phyloP scores from a whole-genome alignment of 1,140 invertebrate genomes.

The Tribolium madens region DNA sequence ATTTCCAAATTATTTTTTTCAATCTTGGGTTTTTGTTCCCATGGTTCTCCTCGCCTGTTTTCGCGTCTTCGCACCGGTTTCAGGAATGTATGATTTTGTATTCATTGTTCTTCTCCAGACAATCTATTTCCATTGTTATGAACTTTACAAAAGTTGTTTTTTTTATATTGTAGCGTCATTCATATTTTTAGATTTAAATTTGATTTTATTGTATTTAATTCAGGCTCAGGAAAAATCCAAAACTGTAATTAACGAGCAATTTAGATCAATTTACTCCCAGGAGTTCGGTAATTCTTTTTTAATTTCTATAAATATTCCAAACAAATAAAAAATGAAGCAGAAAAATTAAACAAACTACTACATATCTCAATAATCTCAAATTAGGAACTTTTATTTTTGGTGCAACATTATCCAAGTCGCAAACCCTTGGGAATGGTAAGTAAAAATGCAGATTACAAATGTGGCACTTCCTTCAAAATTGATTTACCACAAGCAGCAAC shows the following conservation, averaged over 20 bases:
- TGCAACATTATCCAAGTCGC: too few relatives aligned
- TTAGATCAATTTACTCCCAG: background rate
- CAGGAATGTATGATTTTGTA: background rate
- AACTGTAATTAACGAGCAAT: background rate
- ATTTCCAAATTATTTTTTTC: too few relatives aligned
- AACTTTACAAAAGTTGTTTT: background rate
- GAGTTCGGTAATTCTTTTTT: background rate
- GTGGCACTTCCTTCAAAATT: too few relatives aligned
- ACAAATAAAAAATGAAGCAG: too few relatives aligned
- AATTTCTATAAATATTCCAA: background rate
- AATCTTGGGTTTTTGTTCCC: too few relatives aligned
- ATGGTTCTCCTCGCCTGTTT: background rate
- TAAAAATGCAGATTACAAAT: too few relatives aligned
- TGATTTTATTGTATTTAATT: background rate
- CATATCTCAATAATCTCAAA: too few relatives aligned
- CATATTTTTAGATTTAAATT: slow-evolving; percentile 3
- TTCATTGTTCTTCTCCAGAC: slow-evolving; percentile 5
- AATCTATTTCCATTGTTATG: background rate
- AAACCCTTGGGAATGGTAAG: too few relatives aligned
- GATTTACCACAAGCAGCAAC: too few relatives aligned
- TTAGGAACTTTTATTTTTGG: too few relatives aligned
- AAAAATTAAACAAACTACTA: too few relatives aligned
- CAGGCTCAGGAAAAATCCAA: background rate
- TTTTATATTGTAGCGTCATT: background rate
- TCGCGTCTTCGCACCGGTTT: slow-evolving; percentile 8